A percentile compares a stretch with the other conserved stretches of the same genome.
Evolutionary conservation across 2,888 invertebrate species (phyloP).

Genomic region (Napeogenes sylphis): DNA sequence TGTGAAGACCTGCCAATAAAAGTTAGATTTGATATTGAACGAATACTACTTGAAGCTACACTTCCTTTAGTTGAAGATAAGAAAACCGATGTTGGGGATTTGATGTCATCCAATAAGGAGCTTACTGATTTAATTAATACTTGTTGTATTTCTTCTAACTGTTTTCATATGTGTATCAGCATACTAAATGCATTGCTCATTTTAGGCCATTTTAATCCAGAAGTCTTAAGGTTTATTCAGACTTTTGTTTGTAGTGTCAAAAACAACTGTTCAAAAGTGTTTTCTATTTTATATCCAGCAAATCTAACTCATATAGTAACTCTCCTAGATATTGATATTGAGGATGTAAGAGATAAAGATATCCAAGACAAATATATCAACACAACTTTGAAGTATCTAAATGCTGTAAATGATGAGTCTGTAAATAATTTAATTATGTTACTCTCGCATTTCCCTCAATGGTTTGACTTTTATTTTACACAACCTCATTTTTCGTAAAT

Average conservation of each 20-base stretch:
- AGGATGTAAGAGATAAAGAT: constrained; percentile 33
- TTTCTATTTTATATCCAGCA: constrained; percentile 50
- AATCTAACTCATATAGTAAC: constrained; percentile 45
- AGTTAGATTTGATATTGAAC: constrained; percentile 58
- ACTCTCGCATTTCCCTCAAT: constrained; percentile 61
- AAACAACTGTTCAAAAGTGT: constrained; percentile 31
- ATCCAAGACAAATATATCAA: constrained; percentile 40
- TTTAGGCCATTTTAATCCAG: constrained; percentile 46
- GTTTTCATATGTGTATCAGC: constrained; percentile 58
- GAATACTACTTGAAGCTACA: constrained; percentile 42
- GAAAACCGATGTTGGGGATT: constrained; percentile 33
- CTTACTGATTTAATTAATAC: constrained; percentile 42
- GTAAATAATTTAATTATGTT: constrained; percentile 57
- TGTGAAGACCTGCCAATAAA: constrained; percentile 52
- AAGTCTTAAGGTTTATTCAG: constrained; percentile 46
- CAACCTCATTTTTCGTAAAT: background rate
- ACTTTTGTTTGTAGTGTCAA: constrained; percentile 48
- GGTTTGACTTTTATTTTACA: constrained; percentile 56
- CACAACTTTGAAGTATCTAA: constrained; percentile 41
- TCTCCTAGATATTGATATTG: constrained; percentile 52
- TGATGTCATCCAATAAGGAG: constrained; percentile 35
- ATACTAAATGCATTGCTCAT: constrained; percentile 57
- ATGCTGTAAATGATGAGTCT: constrained; percentile 39
- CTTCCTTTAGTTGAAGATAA: constrained; percentile 37
- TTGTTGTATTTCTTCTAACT: constrained; percentile 49